Evolutionary conservation across 1,140 invertebrate species (phyloP), one percentile per base, ranked within the genome.

Genomic region (Drosophila jambulina): DNA sequence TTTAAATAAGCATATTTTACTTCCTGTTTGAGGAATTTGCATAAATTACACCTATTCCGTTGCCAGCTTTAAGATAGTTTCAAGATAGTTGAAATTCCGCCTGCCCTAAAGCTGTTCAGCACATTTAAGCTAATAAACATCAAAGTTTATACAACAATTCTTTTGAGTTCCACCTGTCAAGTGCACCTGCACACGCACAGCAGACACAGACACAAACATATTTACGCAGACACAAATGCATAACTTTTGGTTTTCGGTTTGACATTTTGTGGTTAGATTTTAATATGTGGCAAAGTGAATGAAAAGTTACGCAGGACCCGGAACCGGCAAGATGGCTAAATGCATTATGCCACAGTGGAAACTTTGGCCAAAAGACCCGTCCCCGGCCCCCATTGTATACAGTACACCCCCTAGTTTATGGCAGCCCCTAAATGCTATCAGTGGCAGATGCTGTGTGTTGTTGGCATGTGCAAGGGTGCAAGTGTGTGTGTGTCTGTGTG

Each of bases 181-280:
- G 45, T 32, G 32, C 63, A 77, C 36, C 40, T 58, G 62, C 40
- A n/a, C 34, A 29, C 46, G 38, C 45, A 27, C 75, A 12, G 4
- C 42, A 21, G 7, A 23, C 13, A 23, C 7, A 38, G 7, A 32
- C 59, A 48, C 25, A 75, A 32, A 57, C 43, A 45, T 40, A 53
- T 38, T 36, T 43, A 40, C 48, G 21, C 29, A 51, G 49, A 65
- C 61, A 75, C 80, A 70, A 80, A 68, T 75, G 78, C 84, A 87
- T 90, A 87, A 87, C 85, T 87, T 87, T 87, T 90, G 84, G 84
- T 87, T 87, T 88, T 64, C 59, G 65, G 85, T 88, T 87, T 87
- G 85, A 87, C 84, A 87, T 88, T 87, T 78, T 90, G 84, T 84
- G 84, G 84, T 82, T 80, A 65, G 60, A 87, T 84, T 88, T 88